phyloP scores from a whole-genome alignment of 2,888 invertebrate genomes.

The Lepidonotus clava region DNA sequence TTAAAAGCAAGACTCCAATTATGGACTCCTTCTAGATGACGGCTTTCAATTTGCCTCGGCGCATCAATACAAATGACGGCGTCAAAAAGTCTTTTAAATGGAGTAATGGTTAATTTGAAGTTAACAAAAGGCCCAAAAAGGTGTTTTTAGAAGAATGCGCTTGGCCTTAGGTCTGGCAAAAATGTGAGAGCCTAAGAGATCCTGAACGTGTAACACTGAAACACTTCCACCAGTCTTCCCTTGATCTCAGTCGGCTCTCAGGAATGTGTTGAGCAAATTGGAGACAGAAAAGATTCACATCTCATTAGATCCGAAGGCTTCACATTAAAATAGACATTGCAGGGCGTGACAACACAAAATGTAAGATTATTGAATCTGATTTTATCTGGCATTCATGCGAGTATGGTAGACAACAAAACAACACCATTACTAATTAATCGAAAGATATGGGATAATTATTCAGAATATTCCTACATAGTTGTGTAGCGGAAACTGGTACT shows the following conservation, averaged over 20 bases:
- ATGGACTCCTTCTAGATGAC: neutral
- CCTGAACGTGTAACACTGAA: neutral
- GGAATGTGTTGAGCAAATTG: neutral
- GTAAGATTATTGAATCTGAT: too few species aligned
- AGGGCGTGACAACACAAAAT: too few species aligned
- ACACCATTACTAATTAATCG: too few species aligned
- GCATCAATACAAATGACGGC: neutral
- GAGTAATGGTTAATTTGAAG: slow-evolving; percentile 23
- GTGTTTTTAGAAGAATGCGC: neutral
- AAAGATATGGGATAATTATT: too few species aligned
- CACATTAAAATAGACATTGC: neutral
- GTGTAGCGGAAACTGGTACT: too few species aligned
- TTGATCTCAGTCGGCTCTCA: neutral
- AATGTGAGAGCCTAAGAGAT: neutral
- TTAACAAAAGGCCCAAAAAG: neutral
- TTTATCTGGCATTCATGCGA: too few species aligned
- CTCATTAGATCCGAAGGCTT: neutral
- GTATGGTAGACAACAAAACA: too few species aligned
- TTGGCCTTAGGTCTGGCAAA: neutral
- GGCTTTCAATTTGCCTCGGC: neutral
- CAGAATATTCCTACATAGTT: too few species aligned
- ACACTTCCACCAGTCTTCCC: neutral
- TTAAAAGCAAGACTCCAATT: neutral
- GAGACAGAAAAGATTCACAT: too few species aligned
- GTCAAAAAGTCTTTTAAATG: neutral